Evolutionary conservation across 2,888 invertebrate genomes (phyloP), one percentile per base, ranked within the genome.

Genomic region (Eupelmus urozonus): DNA sequence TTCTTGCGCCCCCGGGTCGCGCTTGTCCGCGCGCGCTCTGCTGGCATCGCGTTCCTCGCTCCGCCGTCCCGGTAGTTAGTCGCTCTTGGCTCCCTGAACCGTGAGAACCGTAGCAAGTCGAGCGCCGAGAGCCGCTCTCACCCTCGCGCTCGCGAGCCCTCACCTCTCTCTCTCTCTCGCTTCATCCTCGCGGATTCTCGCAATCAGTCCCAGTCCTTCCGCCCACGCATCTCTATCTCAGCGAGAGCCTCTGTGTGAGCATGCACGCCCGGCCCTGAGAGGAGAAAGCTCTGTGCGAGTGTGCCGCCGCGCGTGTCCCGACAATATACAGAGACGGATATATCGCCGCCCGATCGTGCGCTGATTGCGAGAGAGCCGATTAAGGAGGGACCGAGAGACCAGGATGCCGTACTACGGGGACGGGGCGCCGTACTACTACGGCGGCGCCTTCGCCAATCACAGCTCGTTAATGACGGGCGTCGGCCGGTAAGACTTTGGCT

Each of bases 391-490:
- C n/a, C n/a, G n/a, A n/a, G n/a, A n/a, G n/a, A n/a, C n/a, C n/a
- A 49, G 25, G 72, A 89, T 89, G 89, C 88, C 89, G 69, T 89
- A 88, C 78, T 89, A 89, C 86, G 86, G 87, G 69, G 89, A 89
- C 51, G 83, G 85, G 18, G 81, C 85, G 65, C 84, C 88, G 57
- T 88, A 88, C 80, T 88, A 86, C 78, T 88, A 86, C 81, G 87
- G 89, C 57, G 69, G 55, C 42, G 80, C 88, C 18, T 89, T 87
- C 79, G 80, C 89, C 73, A 89, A 87, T 80, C 89, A 89, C 81
- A 89, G 89, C 80, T 89, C 89, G n/a, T 79, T 89, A 29, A 89
- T 89, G 87, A 89, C 89, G 78, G 87, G 89, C 79, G 84, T 85
- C 72, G 59, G 69, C 69, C 80, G 80, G 80, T 80, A 75, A 76